phyloP scores from a whole-genome alignment of 2,113 vertebrate species.

The Pagrus major region DNA sequence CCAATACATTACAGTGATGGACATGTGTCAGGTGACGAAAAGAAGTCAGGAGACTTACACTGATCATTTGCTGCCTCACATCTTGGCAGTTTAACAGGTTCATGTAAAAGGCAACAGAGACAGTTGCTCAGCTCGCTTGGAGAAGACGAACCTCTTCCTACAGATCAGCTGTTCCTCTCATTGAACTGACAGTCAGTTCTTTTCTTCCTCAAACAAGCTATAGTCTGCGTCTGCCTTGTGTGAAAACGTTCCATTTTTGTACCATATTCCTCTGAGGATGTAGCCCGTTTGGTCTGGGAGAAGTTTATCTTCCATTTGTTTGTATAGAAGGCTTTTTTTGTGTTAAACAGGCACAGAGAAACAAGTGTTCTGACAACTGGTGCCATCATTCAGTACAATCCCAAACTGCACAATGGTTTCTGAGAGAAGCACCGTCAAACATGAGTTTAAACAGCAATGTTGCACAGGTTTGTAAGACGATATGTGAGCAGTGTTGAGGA shows the following conservation, averaged over 20 bases:
- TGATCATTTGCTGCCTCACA: conserved; percentile 64
- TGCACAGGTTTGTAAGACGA: conserved; percentile 2
- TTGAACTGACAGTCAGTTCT: conserved; percentile 59
- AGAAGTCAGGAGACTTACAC: conserved; percentile 63
- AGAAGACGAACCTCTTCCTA: conserved; percentile 68
- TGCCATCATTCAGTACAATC: conserved; percentile 31
- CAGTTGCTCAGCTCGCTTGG: conserved; percentile 53
- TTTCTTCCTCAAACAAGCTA: conserved; percentile 59
- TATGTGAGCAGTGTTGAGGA: too few relatives aligned
- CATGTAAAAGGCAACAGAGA: conserved; percentile 53
- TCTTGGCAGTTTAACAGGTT: conserved; percentile 61
- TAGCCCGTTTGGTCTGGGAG: conserved; percentile 35
- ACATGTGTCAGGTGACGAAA: conserved; percentile 64
- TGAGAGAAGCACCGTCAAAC: neutral
- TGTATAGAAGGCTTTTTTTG: conserved; percentile 19
- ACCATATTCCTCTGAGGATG: conserved; percentile 43
- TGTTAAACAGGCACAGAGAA: conserved; percentile 3
- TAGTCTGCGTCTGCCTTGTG: conserved; percentile 56
- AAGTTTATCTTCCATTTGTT: conserved; percentile 51
- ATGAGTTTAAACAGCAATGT: neutral
- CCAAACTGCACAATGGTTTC: conserved; percentile 21
- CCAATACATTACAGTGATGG: conserved; percentile 68
- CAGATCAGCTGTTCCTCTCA: conserved; percentile 74
- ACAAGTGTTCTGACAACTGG: conserved; percentile 57
- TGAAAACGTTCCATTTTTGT: conserved; percentile 69